A percentile compares a stretch with the other conserved stretches of the same genome.
Evolutionary conservation across 2,888 invertebrate species (phyloP).

Genomic region (Drosophila differens): DNA sequence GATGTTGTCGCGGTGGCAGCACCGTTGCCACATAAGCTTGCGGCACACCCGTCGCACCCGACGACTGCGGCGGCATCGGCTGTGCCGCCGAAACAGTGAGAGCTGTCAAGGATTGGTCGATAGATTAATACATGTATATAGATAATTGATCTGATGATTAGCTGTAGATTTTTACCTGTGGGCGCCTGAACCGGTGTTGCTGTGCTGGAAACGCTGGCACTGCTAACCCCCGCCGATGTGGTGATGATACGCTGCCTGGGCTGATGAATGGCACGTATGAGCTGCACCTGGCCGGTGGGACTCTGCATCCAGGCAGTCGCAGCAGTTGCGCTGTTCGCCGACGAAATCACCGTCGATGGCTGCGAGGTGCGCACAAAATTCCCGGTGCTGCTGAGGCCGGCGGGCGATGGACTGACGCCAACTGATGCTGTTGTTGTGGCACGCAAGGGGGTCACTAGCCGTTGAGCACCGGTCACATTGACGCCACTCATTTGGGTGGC

Average conservation of each 20-base stretch:
- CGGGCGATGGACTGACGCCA: constrained; percentile 68
- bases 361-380: constrained; percentile 84
- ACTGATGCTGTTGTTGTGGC: constrained; percentile 73
- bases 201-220: constrained; percentile 68
- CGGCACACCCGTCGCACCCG: constrained; percentile 49
- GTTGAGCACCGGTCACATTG: constrained; percentile 74
- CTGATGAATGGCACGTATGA: constrained; percentile 84
- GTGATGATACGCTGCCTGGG: constrained; percentile 84
- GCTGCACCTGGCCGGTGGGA: constrained; percentile 83
- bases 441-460: constrained; percentile 83
- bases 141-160: background rate
- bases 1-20: constrained; percentile 83
- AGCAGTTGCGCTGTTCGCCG: constrained; percentile 77
- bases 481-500: constrained; percentile 83
- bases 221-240: constrained; percentile 77
- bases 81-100: constrained; percentile 67
- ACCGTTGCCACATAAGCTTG: constrained; percentile 85
- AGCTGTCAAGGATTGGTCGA: constrained; percentile 25
- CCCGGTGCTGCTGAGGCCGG: constrained; percentile 75
- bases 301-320: constrained; percentile 83
- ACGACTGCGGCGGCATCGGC: constrained; percentile 46
- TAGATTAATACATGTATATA: background rate
- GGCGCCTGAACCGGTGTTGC: constrained; percentile 62
- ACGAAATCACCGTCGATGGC: constrained; percentile 84
- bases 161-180: constrained; percentile 31